Percentiles rank a stretch among this genome's conserved stretches.
Conservation (phyloP, 2,888 invertebrate species). For the Calameuta idolon region DNA sequence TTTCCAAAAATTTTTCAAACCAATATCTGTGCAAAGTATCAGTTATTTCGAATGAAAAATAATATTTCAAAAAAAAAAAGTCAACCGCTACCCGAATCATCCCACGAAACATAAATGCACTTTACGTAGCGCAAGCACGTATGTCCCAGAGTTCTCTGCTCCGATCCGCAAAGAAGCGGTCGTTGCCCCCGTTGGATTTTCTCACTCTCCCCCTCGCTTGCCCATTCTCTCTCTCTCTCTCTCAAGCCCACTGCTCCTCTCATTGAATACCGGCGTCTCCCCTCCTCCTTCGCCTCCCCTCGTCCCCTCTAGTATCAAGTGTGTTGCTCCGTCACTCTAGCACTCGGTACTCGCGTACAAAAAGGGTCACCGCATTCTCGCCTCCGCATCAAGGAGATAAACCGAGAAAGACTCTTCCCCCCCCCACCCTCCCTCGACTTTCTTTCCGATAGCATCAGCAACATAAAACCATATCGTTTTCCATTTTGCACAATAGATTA, state of each 20-base stretch:
- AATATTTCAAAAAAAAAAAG: background rate
- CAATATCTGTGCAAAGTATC: no score
- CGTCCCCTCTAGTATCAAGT: background rate
- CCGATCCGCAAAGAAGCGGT: conserved; percentile 5
- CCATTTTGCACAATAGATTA: background rate
- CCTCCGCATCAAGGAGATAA: background rate
- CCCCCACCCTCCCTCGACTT: background rate
- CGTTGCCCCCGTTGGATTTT: conserved; percentile 20
- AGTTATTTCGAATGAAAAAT: no score
- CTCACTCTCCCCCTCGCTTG: conserved; percentile 16
- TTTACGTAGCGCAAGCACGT: background rate
- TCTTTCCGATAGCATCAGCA: background rate
- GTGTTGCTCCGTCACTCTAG: background rate
- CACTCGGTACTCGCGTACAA: background rate
- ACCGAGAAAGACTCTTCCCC: background rate
- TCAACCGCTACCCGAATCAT: background rate
- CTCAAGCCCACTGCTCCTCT: background rate
- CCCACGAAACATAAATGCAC: background rate
- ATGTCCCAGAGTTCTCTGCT: conserved; percentile 2
- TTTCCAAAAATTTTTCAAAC: no score
- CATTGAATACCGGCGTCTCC: background rate
- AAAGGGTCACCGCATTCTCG: background rate
- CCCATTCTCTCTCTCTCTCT: conserved; percentile 2
- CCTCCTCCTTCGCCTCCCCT: background rate
- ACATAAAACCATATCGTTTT: background rate